Evolutionary conservation across 2,888 invertebrate genomes (phyloP).

Genomic region (Patella ulyssiponensis): DNA sequence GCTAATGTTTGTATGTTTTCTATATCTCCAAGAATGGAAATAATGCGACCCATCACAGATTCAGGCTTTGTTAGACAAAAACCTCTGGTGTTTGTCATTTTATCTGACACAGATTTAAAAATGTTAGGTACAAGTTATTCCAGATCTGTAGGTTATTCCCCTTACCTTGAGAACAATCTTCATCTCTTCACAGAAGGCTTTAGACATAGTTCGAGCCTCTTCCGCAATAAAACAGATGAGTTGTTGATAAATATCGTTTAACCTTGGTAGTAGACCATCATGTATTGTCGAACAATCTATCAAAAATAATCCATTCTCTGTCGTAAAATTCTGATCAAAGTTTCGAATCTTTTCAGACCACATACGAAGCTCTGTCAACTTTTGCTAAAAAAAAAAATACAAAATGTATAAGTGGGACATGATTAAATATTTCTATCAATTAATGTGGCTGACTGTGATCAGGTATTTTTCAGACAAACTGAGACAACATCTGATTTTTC

Average conservation of each 20-base stretch:
- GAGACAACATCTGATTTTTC: neutral
- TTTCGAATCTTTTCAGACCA: constrained; percentile 68
- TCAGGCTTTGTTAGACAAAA: no score
- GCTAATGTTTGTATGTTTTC: no score
- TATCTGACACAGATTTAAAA: no score
- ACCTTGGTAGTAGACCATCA: constrained; percentile 61
- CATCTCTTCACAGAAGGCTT: constrained; percentile 65
- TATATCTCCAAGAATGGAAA: no score
- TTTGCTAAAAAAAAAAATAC: constrained; percentile 60
- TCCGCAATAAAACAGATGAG: constrained; percentile 66
- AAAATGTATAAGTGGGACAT: neutral
- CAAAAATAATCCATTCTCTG: constrained; percentile 65
- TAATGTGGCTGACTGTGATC: neutral
- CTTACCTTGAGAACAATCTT: constrained; percentile 56
- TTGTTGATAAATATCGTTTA: constrained; percentile 65
- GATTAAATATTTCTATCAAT: neutral
- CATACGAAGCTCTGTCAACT: constrained; percentile 66
- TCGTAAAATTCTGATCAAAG: constrained; percentile 64
- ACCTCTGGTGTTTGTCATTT: no score
- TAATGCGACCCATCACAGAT: no score
- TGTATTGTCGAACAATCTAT: constrained; percentile 67
- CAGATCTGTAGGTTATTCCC: no score
- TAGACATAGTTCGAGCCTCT: constrained; percentile 59
- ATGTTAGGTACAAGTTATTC: no score
- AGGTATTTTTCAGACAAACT: neutral